Base-by-base conservation (phyloP, 2,797 vertebrate genomes). In the Rhincodon typus region DNA sequence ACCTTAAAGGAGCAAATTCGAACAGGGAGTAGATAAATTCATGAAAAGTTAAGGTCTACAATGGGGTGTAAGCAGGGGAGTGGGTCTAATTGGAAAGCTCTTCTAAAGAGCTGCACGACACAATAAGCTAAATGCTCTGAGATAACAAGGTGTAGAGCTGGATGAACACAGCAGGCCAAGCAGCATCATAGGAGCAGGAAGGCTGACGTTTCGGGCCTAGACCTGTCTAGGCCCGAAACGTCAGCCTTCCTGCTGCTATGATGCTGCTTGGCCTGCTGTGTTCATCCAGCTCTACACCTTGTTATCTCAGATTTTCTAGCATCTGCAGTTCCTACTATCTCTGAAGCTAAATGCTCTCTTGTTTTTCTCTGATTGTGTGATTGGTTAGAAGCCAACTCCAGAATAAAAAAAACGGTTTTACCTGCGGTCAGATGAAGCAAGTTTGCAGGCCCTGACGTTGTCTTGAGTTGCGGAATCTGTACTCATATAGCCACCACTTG, bases 381-480 rank as follows among this genome's bases (percentile, higher is more conserved):
- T 34, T 30, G 3, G 19, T 53, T 87, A 57, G 53, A 90, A 3
- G 87, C 19, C 4, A 30, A 90, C 53, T 17, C 4, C 66, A 15
- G 94, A 95, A 17, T 15, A 70, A 25, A 25, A 87, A 67, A 74
- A 34, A 90, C 67, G 90, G 94, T 46, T 82, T 87, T 94, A 97
- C 97, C 97, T 97, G 86, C 96, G 96, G 34, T 96, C 96, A n/a
- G 84, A 70, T 95, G 70, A 86, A 62, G 96, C 57, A 72, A 96
- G 93, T 27, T 62, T 86, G 95, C 12, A 30, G 67, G 67, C 17
- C 93, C 46, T 95, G 94, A 87, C 69, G 95, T 57, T 96, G 50
- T 46, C 96, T 94, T 96, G 96, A 50, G n/a, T 21, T 94, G 66
- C 0, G 93, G 94, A 6, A 50, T 96, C 96, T 96, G 96, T 96